These are phyloP conservation scores for Alligator sinensis DNA, from an alignment of 2,113 vertebrate species.

Conservation along the genomic window DNA sequence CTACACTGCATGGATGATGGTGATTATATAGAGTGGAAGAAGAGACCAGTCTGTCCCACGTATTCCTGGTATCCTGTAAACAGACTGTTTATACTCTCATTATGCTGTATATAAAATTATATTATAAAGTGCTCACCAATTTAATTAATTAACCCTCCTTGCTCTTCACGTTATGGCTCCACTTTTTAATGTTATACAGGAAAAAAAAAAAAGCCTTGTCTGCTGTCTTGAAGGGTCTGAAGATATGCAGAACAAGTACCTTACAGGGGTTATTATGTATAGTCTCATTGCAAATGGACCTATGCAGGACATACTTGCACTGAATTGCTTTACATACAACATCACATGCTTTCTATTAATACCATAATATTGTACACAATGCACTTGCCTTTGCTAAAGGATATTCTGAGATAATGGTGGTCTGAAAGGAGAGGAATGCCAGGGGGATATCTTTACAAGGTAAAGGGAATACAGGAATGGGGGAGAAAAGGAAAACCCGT, in stretches of 20 bases:
- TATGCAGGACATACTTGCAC: not conserved
- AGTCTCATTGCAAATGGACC: not conserved
- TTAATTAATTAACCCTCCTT: not conserved
- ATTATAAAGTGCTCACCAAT: not conserved
- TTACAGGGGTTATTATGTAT: not conserved
- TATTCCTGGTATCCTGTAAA: not conserved
- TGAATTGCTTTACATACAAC: not conserved
- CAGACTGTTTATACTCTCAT: not conserved
- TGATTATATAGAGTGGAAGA: not conserved
- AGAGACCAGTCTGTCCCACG: not conserved
- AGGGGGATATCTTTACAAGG: not conserved
- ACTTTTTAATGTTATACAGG: not conserved
- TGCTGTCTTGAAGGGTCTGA: not conserved
- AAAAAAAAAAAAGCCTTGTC: not conserved
- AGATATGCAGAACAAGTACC: not conserved
- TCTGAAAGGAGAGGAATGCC: not conserved
- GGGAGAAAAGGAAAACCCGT: not conserved
- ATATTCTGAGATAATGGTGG: not conserved
- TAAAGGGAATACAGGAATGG: not conserved
- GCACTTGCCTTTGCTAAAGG: not conserved
- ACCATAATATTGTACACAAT: not conserved
- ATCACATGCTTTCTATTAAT: not conserved
- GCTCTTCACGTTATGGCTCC: accelerated
- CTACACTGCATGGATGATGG: not conserved
- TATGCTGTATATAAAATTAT: not conserved